Evolutionary conservation across 2,113 vertebrate genomes (phyloP), one percentile per base, ranked within the genome.

Genomic region (Muscicapa adusta): DNA sequence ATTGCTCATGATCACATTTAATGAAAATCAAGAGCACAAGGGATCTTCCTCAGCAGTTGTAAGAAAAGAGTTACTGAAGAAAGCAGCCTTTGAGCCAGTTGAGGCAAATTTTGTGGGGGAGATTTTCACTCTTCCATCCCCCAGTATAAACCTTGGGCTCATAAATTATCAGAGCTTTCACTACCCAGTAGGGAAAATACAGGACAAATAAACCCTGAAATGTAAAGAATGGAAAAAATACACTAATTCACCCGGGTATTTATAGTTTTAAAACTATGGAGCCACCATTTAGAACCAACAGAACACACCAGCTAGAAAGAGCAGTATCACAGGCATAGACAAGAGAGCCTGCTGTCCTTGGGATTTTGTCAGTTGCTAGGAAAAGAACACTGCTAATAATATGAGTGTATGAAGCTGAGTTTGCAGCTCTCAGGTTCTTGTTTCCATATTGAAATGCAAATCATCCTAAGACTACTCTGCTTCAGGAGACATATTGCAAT

Each of bases 361-460:
- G n/a, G n/a, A 38, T 57, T 91, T 79, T 76, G 48, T 85, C 91
- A 82, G 62, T 88, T 91, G 72, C 82, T 88, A 80, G 82, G 92
- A 93, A 90, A 76, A 83, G 51, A 61, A 29, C 38, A 36, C 62
- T 78, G 57, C 53, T 91, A 68, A 68, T 76, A 85, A 80, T 95
- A 33, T 4, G 71, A 73, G 33, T 62, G 62, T 48, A 15, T 85
- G 74, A 83, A 85, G 72, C 56, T 66, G 71, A 88, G 22, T 79
- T 76, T 90, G 82, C 67, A 83, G 90, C 50, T 80, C 36, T 70
- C 14, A 14, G 5, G 24, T 73, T 88, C 58, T 85, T 36, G 34
- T 66, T 91, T 95, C 65, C 31, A 60, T 84, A 60, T 3, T 81
- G 72, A 93, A 92, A 92, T 81, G 61, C 45, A 88, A 94, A 71